Base-by-base conservation (phyloP, 2,797 vertebrate genomes). In the Pampus argenteus region DNA sequence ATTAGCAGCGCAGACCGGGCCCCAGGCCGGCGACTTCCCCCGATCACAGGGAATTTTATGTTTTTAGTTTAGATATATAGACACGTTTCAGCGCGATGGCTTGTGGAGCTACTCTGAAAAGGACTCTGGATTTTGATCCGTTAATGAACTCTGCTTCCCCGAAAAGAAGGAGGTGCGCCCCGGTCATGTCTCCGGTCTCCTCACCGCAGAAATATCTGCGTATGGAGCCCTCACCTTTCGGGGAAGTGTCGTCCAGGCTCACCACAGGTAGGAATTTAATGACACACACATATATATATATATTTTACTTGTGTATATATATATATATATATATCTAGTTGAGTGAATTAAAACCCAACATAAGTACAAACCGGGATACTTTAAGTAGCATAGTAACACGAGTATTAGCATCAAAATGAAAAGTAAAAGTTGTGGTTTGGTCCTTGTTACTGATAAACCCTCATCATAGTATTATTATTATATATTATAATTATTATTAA, bases 121-220 rank as follows among this genome's bases (percentile, higher is more conserved):
- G 97, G 94, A 97, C 94, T 93, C 93, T 98, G 94, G 96, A 98
- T 89, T 98, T 98, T 83, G 97, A 98, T 88, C 96, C 97, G 6
- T 87, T 98, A 65, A 94, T 97, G 89, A 97, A 89, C 92, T 88
- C 85, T 74, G 95, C 95, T 81, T 98, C 97, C 45, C 96, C 97
- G 1, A 98, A 98, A 84, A 91, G 97, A 42, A 91, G 96, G 86
- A 92, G 97, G 85, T 98, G 96, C 88, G 91, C 96, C 82, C 96
- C 96, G 85, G 49, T 92, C 42, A 93, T 96, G 93, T 96, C 96
- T 54, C 94, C 96, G 66, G 95, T 91, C 78, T 88, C 95, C 26
- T 98, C 97, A 28, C 97, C 97, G 54, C 96, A 97, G 94, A 98
- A 98, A 78, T 98, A 98, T 87, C 93, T 97, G 84, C 95, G 96